These are phyloP conservation scores for Parascotia fuliginaria DNA, from an alignment of 2,888 invertebrate species.

Conservation along the genomic window DNA sequence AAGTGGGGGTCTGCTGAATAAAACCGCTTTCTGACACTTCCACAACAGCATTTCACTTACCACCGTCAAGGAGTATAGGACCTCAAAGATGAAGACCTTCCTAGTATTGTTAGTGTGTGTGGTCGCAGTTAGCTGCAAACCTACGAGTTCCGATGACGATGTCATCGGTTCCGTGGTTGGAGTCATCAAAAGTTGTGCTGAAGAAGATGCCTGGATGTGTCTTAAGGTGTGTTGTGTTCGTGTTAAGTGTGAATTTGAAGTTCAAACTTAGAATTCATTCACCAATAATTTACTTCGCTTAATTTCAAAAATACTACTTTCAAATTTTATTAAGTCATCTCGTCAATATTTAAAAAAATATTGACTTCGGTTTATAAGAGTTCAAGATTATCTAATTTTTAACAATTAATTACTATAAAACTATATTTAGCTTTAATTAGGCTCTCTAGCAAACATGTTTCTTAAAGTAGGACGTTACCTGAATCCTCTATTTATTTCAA, in stretches of 20 bases:
- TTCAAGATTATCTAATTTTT: too few relatives aligned
- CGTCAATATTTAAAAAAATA: too few relatives aligned
- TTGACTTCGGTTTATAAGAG: too few relatives aligned
- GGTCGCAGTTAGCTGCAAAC: conserved; percentile 77
- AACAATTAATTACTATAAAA: too few relatives aligned
- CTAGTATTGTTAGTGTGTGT: conserved; percentile 79
- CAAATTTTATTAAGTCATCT: neutral
- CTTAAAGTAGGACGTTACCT: too few relatives aligned
- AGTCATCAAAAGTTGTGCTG: conserved; percentile 89
- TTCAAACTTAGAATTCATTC: conserved; percentile 2
- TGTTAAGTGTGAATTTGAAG: conserved; percentile 44
- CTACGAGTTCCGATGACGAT: conserved; percentile 83
- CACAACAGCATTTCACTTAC: conserved; percentile 73
- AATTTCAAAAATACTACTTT: neutral
- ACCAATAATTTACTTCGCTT: neutral
- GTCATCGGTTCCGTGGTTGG: conserved; percentile 87
- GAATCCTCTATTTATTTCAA: too few relatives aligned
- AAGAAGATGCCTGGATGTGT: conserved; percentile 89
- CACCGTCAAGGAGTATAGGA: conserved; percentile 57
- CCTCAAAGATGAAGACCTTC: conserved; percentile 76
- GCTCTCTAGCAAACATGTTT: too few relatives aligned
- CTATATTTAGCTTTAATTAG: too few relatives aligned
- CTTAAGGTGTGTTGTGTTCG: conserved; percentile 88
- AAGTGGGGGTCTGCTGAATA: conserved; percentile 77
- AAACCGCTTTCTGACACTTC: conserved; percentile 69